Percentiles rank a stretch among this genome's conserved stretches.
Conservation (phyloP, 2,113 vertebrate genomes). For the Ictidomys tridecemlineatus region DNA sequence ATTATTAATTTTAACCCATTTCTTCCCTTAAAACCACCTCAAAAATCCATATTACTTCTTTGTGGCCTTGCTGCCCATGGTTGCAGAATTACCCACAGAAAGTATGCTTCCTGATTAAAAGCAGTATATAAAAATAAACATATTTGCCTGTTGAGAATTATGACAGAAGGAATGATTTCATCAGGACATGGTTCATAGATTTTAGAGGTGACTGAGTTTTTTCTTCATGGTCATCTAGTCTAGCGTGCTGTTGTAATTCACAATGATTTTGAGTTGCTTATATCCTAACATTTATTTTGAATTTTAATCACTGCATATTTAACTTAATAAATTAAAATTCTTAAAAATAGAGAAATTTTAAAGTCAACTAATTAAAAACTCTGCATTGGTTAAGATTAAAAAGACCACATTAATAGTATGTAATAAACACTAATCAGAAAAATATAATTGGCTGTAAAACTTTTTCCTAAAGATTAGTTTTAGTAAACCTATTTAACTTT, state of each 20-base stretch:
- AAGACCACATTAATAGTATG: background rate
- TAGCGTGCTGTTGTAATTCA: background rate
- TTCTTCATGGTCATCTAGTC: background rate
- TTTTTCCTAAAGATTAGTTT: conserved; percentile 19
- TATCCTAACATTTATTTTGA: background rate
- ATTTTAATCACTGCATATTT: background rate
- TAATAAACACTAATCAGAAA: background rate
- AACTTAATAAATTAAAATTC: background rate
- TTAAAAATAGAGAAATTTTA: background rate
- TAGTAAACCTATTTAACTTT: conserved; percentile 23
- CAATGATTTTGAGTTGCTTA: background rate
- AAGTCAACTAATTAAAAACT: background rate
- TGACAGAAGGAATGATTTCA: background rate
- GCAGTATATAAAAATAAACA: background rate
- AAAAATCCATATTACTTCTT: background rate
- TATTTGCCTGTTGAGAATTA: background rate
- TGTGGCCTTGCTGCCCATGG: background rate
- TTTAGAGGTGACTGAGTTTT: background rate
- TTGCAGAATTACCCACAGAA: background rate
- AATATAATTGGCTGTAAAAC: background rate
- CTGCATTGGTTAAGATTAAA: background rate
- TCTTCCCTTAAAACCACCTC: background rate
- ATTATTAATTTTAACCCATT: background rate
- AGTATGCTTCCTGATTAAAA: background rate
- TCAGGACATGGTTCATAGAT: background rate